Evolutionary conservation across 1,140 invertebrate species (phyloP), one percentile per base, ranked within the genome.

Genomic region (Trichoplusia ni): DNA sequence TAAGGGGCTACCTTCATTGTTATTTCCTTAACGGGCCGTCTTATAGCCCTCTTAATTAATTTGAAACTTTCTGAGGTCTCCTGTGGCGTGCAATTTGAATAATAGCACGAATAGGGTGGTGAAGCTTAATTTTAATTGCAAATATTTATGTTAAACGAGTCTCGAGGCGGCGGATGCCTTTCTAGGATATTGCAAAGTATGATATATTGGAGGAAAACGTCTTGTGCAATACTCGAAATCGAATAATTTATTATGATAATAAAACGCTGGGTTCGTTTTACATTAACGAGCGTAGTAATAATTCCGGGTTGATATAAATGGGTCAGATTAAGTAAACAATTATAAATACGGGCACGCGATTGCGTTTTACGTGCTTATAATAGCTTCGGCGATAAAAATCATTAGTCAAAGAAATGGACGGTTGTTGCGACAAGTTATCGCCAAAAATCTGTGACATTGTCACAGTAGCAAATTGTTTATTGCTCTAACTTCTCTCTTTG

Each of bases 41-140:
- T 90, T 89, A 89, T 90, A 81, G 75, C 81, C 80, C 85, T 85
- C 86, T 90, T 89, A 90, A 90, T 90, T 90, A 90, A 90, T 90
- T 90, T 89, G 88, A 81, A 90, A 90, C 86, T 90, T 90, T 88
- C 82, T 81, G 82, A 82, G 87, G 85, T 88, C 85, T 87, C 87
- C 88, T 75, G 85, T 83, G 83, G 86, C 80, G 84, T 74, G 70
- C 86, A 79, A 90, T 90, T 90, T 90, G 88, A 90, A 90, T 90
- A 90, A 90, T 90, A 86, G 79, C 84, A 64, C 38, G 77, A 82
- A 87, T 88, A 86, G 87, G 85, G 85, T 76, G 82, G 65, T 77
- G 75, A 77, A 72, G 80, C 76, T 82, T 89, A 84, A 90, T 90
- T 90, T 86, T 88, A 90, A 90, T 89, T 90, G 88, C 88, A 90